Evolutionary conservation across 1,140 invertebrate species (phyloP).

Genomic region (Ridgeia piscesae): DNA sequence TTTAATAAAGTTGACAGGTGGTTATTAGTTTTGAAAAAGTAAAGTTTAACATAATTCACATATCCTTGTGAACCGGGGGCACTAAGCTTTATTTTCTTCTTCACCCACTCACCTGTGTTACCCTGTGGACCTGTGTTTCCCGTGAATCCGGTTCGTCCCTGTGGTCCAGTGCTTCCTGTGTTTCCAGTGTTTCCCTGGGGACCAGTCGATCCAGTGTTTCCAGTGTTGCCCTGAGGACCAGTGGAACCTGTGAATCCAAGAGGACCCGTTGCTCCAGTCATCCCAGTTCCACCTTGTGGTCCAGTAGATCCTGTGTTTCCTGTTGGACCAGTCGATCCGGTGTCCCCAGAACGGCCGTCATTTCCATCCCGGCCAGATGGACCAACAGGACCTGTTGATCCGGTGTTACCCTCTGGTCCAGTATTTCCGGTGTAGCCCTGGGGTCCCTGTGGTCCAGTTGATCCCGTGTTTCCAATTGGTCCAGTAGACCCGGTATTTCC

Average conservation of each 20-base stretch:
- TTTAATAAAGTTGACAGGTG: no score
- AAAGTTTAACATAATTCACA: no score
- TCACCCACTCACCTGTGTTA: neutral
- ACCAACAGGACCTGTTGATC: conserved; percentile 16
- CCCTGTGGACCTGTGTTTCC: conserved; percentile 18
- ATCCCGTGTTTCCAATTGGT: conserved; percentile 18
- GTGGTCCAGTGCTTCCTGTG: conserved; percentile 19
- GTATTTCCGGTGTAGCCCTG: conserved; percentile 12
- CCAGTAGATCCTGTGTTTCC: conserved; percentile 24
- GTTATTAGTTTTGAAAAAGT: no score
- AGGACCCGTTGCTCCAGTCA: conserved; percentile 26
- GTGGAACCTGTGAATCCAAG: conserved; percentile 20
- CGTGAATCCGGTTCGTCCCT: conserved; percentile 18
- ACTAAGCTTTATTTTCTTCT: no score
- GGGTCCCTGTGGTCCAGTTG: conserved; percentile 13
- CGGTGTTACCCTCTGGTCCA: conserved; percentile 18
- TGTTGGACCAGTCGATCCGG: conserved; percentile 20
- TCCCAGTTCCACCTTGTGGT: conserved; percentile 22
- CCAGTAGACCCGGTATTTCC: conserved; percentile 22
- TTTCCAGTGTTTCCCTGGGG: conserved; percentile 18
- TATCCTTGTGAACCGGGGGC: no score
- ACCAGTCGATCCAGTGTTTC: conserved; percentile 23
- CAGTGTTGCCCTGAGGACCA: conserved; percentile 23
- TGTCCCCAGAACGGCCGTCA: conserved; percentile 8
- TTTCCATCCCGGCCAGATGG: conserved; percentile 11